These are phyloP conservation scores for Orchesella cincta DNA, from an alignment of 1,140 invertebrate genomes.

Conservation along the genomic window DNA sequence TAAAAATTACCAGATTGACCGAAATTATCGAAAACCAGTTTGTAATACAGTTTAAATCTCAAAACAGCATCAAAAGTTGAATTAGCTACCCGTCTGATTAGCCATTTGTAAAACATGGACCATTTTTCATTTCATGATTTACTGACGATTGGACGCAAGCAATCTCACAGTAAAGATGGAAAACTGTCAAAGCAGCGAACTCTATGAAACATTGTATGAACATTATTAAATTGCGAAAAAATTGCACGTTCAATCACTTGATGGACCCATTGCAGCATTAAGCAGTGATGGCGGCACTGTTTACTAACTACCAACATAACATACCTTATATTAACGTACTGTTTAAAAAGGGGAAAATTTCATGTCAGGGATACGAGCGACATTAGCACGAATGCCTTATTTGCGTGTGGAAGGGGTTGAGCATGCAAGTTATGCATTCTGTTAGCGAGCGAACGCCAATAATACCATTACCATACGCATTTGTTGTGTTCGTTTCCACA, in stretches of 20 bases:
- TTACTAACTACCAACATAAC: neutral
- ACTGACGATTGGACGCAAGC: no score
- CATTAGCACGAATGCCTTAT: neutral
- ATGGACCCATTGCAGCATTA: constrained; percentile 15
- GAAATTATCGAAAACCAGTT: no score
- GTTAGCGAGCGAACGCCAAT: no score
- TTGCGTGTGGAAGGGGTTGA: no score
- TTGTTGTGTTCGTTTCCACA: no score
- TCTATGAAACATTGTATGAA: neutral
- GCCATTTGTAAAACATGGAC: neutral
- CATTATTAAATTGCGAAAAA: neutral
- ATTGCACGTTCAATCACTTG: constrained; percentile 15
- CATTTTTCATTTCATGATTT: neutral
- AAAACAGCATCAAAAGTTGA: neutral
- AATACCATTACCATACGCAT: no score
- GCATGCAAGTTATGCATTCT: no score
- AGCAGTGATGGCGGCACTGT: constrained; percentile 2
- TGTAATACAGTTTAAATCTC: neutral
- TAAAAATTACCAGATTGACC: no score
- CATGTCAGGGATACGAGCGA: neutral
- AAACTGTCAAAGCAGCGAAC: neutral
- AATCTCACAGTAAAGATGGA: no score
- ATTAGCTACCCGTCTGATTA: neutral
- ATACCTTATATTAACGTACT: neutral
- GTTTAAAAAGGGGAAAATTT: neutral